A percentile compares a stretch with the other conserved stretches of the same genome.
These are phyloP conservation scores for Morone chrysops DNA, from an alignment of 2,113 vertebrate genomes.

Conservation along the genomic window DNA sequence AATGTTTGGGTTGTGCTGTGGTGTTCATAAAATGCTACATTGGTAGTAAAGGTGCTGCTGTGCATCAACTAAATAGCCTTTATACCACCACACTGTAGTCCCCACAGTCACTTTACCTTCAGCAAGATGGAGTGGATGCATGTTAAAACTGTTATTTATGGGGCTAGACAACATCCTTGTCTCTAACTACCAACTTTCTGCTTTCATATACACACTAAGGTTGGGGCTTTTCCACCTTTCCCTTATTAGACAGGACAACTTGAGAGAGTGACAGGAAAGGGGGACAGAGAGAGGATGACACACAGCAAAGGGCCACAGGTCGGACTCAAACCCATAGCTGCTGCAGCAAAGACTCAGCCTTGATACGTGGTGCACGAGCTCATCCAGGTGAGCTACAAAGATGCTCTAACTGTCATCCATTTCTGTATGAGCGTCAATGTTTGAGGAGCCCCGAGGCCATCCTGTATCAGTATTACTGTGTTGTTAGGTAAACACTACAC, in stretches of 20 bases:
- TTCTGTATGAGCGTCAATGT: neutral
- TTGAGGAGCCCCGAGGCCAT: neutral
- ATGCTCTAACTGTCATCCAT: neutral
- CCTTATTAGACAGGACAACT: too few species aligned
- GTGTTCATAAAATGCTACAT: neutral
- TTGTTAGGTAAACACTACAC: neutral
- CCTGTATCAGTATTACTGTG: neutral
- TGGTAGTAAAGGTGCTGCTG: slow-evolving; percentile 2
- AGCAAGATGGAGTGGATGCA: neutral
- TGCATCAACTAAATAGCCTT: neutral
- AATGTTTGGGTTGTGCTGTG: slow-evolving; percentile 6
- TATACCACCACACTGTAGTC: neutral
- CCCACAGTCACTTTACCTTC: neutral
- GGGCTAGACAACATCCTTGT: neutral
- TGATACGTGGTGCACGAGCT: too few species aligned
- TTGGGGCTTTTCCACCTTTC: too few species aligned
- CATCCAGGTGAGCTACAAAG: too few species aligned
- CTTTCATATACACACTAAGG: too few species aligned
- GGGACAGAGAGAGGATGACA: too few species aligned
- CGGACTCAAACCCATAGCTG: too few species aligned
- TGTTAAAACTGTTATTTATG: neutral
- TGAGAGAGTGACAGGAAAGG: too few species aligned
- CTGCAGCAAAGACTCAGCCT: too few species aligned
- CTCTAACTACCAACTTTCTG: neutral
- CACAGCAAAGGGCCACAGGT: too few species aligned